Evolutionary conservation across 2,888 invertebrate genomes (phyloP), one percentile per base, ranked within the genome.

Genomic region (Flexamia atlantica): DNA sequence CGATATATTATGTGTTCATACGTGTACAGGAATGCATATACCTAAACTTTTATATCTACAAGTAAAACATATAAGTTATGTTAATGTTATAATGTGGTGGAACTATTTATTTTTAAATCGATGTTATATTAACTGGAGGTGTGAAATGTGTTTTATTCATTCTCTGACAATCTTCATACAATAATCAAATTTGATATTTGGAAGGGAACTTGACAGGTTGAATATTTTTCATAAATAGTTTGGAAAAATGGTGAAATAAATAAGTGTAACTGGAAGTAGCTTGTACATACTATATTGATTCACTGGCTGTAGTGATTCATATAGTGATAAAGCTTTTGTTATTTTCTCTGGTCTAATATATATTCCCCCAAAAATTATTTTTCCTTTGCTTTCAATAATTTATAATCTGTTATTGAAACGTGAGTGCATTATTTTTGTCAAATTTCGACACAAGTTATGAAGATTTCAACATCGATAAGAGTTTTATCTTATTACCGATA

Each of bases 161-260:
- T 74, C 40, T 76, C 32, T 53, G 79, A 79, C 79, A 79, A 79
- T 79, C 79, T 79, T 79, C 20, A 79, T 57, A 79, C 79, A 79
- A 79, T 79, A 79, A 79, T 23, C 23, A 79, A 79, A 57, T 32
- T 57, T 4, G n/a, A 17, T 57, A 30, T 57, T 32, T 20, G 17
- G 36, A 79, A 36, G 36, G 36, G 36, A 76, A 42, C 25, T 42
- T 17, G 9, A 46, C 46, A 46, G 20, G 17, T 76, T 40, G n/a
- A 23, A 72, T n/a, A 36, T 36, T n/a, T 32, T 28, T 70, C 40
- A 2, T 50, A 50, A 50, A 76, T 46, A 76, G 46, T 76, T 46
- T 25, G 40, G 40, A 53, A 53, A n/a, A 36, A 36, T 36, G 9
- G 36, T 36, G 36, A 36, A 36, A 36, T 9, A 7, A 9, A 4